phyloP scores from a whole-genome alignment of 1,140 invertebrate genomes.

The Colletes gigas region DNA sequence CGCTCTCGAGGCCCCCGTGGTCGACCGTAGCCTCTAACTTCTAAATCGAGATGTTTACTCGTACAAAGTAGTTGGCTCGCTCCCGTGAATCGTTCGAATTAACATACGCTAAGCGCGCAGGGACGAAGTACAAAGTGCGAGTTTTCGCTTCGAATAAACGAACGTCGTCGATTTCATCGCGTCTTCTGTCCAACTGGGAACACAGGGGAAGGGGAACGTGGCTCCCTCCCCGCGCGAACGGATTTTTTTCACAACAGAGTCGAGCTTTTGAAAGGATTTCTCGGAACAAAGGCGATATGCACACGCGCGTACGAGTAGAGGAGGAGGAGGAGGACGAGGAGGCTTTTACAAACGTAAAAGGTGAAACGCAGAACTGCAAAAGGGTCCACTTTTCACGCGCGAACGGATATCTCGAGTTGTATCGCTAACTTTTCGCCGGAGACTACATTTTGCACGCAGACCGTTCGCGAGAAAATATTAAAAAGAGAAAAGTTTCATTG shows the following conservation, averaged over 20 bases:
- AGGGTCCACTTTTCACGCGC: constrained; percentile 7
- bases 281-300: background rate
- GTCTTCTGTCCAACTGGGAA: background rate
- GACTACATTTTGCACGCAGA: too few relatives aligned
- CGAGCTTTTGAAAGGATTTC: constrained; percentile 21
- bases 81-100: constrained; percentile 11
- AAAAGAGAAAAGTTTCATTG: too few relatives aligned
- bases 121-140: constrained; percentile 3
- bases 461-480: too few relatives aligned
- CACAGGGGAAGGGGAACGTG: background rate
- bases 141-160: background rate
- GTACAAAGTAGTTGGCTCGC: background rate
- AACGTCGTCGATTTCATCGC: background rate
- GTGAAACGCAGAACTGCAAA: constrained; percentile 5
- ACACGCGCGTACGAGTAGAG: background rate
- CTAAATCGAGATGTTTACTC: constrained; percentile 27
- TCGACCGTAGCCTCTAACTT: background rate
- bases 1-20: too few relatives aligned
- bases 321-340: background rate
- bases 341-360: constrained; percentile 30
- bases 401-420: constrained; percentile 26
- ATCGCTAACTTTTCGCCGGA: background rate
- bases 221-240: background rate
- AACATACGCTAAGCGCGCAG: constrained; percentile 16
- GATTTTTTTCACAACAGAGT: background rate